Conservation (phyloP, 2,888 invertebrate genomes). For the Drosophila glabriapex region DNA sequence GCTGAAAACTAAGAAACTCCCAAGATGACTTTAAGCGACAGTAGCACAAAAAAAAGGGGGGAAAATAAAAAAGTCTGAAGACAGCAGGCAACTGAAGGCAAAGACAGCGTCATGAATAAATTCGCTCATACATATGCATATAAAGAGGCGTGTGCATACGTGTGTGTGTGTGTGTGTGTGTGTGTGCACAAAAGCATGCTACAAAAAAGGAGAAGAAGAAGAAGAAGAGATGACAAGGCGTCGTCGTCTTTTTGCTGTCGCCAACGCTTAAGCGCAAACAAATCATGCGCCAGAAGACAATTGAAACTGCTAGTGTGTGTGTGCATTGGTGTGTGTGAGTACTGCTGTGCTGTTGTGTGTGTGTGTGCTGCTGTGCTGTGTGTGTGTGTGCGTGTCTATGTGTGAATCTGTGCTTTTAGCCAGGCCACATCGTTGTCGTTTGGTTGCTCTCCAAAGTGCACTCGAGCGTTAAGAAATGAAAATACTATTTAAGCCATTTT, state of each 20-base stretch:
- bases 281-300: conserved; percentile 74
- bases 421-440: conserved; percentile 8
- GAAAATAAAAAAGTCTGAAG: conserved; percentile 21
- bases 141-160: conserved; percentile 4
- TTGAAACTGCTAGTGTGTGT: conserved; percentile 54
- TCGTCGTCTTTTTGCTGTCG: conserved; percentile 61
- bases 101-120: conserved; percentile 68
- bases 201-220: conserved; percentile 4
- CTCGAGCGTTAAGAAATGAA: conserved; percentile 79
- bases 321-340: conserved; percentile 6
- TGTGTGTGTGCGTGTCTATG: conserved; percentile 21
- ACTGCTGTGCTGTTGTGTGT: conserved; percentile 8
- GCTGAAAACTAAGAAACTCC: conserved; percentile 54
- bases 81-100: conserved; percentile 9
- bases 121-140: conserved; percentile 49
- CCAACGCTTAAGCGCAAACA: conserved; percentile 73
- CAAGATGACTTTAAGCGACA: conserved; percentile 59
- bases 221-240: conserved; percentile 37
- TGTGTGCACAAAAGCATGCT: conserved; percentile 42
- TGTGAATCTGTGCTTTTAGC: conserved; percentile 37
- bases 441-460: conserved; percentile 69
- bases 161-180: conserved; percentile 1
- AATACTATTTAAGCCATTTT: conserved; percentile 83
- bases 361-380: neutral
- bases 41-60: conserved; percentile 1